phyloP scores from a whole-genome alignment of 1,140 invertebrate genomes.

The Drosophila yakuba region DNA sequence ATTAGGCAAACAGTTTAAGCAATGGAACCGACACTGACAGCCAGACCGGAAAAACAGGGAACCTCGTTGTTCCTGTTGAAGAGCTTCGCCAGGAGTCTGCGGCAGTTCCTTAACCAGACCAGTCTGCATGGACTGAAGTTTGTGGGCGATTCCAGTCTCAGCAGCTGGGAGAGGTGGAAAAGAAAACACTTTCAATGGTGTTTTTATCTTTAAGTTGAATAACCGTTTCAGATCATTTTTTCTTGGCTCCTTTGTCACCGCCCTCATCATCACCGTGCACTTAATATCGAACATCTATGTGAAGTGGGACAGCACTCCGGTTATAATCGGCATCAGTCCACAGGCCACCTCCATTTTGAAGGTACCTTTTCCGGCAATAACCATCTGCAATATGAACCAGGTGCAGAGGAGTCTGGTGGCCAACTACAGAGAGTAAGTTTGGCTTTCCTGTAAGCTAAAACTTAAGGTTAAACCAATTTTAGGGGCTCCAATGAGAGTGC shows the following conservation, averaged over 20 bases:
- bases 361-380: constrained; percentile 92
- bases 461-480: background rate
- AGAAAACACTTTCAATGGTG: background rate
- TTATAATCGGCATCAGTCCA: constrained; percentile 90
- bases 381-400: constrained; percentile 93
- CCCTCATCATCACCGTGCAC: constrained; percentile 87
- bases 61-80: constrained; percentile 29
- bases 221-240: constrained; percentile 56
- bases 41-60: constrained; percentile 1
- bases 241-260: constrained; percentile 87
- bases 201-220: background rate
- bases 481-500: constrained; percentile 56
- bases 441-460: background rate
- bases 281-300: constrained; percentile 89
- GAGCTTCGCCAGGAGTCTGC: constrained; percentile 48
- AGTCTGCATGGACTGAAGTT: constrained; percentile 91
- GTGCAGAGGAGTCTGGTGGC: constrained; percentile 86
- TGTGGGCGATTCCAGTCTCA: constrained; percentile 88
- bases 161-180: constrained; percentile 88
- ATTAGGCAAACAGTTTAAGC: constrained; percentile 31
- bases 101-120: constrained; percentile 87
- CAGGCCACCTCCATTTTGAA: constrained; percentile 87
- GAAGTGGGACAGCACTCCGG: constrained; percentile 89
- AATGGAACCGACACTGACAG: constrained; percentile 22
- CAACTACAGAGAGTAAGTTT: constrained; percentile 57